phyloP scores from a whole-genome alignment of 2,888 invertebrate species.

The Patella caerulea region DNA sequence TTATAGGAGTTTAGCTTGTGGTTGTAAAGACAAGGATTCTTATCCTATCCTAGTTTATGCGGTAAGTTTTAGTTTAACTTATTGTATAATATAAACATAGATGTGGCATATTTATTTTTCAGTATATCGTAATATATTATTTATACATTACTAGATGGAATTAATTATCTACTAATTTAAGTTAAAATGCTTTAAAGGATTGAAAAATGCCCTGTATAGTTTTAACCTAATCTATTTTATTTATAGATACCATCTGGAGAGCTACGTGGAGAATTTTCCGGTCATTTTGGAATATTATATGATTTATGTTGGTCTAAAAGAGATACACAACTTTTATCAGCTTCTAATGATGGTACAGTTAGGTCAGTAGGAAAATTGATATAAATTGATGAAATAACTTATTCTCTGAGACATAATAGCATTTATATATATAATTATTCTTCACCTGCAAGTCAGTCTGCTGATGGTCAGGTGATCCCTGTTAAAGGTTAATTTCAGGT shows the following conservation, averaged over 20 bases:
- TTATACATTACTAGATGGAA: not conserved
- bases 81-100: not conserved
- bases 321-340: constrained; percentile 76
- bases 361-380: constrained; percentile 53
- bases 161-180: not conserved
- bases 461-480: not conserved
- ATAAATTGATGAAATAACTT: too few relatives aligned
- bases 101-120: not conserved
- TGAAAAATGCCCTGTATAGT: too few relatives aligned
- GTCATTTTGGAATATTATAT: constrained; percentile 80
- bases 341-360: constrained; percentile 81
- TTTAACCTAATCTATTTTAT: not conserved
- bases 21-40: constrained; percentile 73
- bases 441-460: too few relatives aligned
- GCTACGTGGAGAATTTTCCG: constrained; percentile 72
- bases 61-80: constrained; percentile 64
- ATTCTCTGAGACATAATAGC: too few relatives aligned
- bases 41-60: constrained; percentile 75
- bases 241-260: constrained; percentile 73
- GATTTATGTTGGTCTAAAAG: constrained; percentile 77
- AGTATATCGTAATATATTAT: not conserved
- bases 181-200: too few relatives aligned
- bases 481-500: not conserved
- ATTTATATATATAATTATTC: too few relatives aligned
- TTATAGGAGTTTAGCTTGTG: constrained; percentile 74